A percentile compares a stretch with the other conserved stretches of the same genome.
Conservation (phyloP, 2,797 vertebrate genomes). For the Pachyuromys duprasi region DNA sequence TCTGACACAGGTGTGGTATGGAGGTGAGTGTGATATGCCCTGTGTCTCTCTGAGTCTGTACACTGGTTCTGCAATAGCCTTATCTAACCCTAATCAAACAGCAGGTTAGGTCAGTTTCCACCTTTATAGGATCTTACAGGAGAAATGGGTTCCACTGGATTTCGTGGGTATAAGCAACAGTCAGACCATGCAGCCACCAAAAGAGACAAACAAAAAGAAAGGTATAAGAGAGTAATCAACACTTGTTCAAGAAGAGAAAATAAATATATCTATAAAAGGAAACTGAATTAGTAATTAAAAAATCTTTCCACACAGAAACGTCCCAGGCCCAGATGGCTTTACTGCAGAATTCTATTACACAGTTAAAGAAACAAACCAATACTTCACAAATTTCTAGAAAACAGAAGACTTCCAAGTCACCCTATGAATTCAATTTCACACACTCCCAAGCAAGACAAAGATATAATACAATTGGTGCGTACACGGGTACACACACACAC, state of each 20-base stretch:
- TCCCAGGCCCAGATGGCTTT: neutral
- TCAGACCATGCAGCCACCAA: neutral
- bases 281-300: conserved; percentile 27
- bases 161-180: neutral
- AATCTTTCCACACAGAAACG: conserved; percentile 57
- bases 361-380: neutral
- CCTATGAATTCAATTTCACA: neutral
- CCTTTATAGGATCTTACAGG: neutral
- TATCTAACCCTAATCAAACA: neutral
- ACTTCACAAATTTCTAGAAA: conserved; percentile 25
- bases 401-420: neutral
- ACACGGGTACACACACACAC: neutral
- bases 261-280: conserved; percentile 40
- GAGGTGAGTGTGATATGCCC: no score
- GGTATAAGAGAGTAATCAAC: neutral
- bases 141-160: neutral
- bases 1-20: rapidly evolving
- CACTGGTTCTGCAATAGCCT: neutral
- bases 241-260: conserved; percentile 21
- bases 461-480: neutral
- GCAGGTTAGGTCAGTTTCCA: neutral
- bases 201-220: conserved; percentile 42
- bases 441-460: conserved; percentile 31
- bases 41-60: neutral
- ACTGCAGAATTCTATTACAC: neutral